These are phyloP conservation scores for Melanogrammus aeglefinus DNA, from an alignment of 2,797 vertebrate species.

Conservation along the genomic window DNA sequence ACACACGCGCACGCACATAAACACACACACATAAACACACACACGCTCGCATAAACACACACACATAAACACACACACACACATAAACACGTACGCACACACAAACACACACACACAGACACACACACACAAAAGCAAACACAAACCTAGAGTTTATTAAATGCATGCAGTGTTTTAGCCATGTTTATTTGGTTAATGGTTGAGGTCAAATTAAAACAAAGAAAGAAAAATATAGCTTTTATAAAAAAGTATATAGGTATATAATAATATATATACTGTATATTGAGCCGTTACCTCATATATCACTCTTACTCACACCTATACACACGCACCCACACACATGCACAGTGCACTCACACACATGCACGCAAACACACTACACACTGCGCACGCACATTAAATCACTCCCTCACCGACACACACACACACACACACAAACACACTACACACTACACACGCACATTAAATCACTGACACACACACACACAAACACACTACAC, in stretches of 20 bases:
- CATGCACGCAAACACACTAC: no score
- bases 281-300: background rate
- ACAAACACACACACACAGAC: no score
- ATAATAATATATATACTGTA: background rate
- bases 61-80: background rate
- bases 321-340: background rate
- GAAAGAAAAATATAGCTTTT: background rate
- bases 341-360: no score
- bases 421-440: no score
- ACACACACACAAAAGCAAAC: no score
- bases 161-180: background rate
- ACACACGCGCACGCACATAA: no score
- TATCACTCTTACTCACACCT: background rate
- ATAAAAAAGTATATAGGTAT: background rate
- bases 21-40: background rate
- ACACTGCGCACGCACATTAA: no score
- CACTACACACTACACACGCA: no score
- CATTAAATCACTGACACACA: no score
- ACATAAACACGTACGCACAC: background rate
- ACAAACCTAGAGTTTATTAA: background rate
- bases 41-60: no score
- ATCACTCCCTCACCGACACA: no score
- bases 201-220: background rate
- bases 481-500: background rate
- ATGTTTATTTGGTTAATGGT: background rate